These are phyloP conservation scores for Brachionus asplanchnoidis DNA, from an alignment of 1,140 invertebrate genomes.

Conservation along the genomic window DNA sequence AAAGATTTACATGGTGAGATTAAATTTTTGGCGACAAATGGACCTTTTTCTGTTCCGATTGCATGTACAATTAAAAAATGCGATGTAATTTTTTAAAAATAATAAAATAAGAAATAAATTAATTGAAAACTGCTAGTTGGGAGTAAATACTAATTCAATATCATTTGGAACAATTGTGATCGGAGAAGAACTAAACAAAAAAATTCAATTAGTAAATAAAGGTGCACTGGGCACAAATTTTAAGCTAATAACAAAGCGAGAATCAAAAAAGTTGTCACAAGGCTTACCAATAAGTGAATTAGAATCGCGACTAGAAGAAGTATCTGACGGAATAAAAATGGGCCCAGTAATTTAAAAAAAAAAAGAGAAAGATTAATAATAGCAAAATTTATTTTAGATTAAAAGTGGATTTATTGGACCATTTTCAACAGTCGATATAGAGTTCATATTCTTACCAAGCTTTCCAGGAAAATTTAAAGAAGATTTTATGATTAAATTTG, in stretches of 20 bases:
- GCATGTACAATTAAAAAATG: constrained; percentile 56
- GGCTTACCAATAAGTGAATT: not conserved
- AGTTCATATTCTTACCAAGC: not conserved
- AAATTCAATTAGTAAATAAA: constrained; percentile 52
- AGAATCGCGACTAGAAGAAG: not conserved
- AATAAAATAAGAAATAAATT: not conserved
- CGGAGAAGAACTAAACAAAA: constrained; percentile 52
- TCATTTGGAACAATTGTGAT: constrained; percentile 56
- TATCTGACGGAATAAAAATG: constrained; percentile 10
- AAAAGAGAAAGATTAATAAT: not conserved
- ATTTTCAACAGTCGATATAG: not conserved
- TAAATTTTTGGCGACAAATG: constrained; percentile 55
- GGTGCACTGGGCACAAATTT: constrained; percentile 56
- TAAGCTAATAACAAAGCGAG: not conserved
- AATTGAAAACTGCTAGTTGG: constrained; percentile 46
- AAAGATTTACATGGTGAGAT: constrained; percentile 55
- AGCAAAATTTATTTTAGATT: not conserved
- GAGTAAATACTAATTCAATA: constrained; percentile 48
- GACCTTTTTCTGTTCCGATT: constrained; percentile 54
- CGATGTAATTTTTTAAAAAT: constrained; percentile 47
- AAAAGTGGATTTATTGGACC: constrained; percentile 14
- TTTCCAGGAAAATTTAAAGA: constrained; percentile 35
- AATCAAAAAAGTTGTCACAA: not conserved
- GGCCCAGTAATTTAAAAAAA: not conserved
- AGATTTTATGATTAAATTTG: constrained; percentile 24